A percentile compares a stretch with the other conserved stretches of the same genome.
Evolutionary conservation across 2,888 invertebrate genomes (phyloP).

Genomic region (Agrotis ipsilon): DNA sequence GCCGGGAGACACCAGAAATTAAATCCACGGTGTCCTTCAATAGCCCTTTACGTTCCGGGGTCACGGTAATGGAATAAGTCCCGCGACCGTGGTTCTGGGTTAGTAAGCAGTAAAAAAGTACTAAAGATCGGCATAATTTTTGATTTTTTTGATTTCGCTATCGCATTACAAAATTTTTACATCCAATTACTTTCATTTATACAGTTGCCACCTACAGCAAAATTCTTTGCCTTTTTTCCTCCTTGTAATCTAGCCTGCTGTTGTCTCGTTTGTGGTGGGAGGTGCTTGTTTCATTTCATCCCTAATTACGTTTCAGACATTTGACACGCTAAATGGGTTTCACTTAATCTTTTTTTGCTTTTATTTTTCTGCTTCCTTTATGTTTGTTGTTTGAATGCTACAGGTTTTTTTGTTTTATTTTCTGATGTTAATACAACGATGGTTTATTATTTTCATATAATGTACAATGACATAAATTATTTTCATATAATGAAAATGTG

Average conservation of each 20-base stretch:
- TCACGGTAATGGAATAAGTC: too few relatives aligned
- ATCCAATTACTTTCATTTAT: conserved; percentile 9
- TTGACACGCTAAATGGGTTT: conserved; percentile 37
- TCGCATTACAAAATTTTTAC: not conserved
- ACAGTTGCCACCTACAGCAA: not conserved
- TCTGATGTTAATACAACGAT: not conserved
- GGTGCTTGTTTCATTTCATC: conserved; percentile 36
- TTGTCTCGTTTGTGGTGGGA: conserved; percentile 31
- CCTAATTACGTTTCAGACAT: conserved; percentile 49
- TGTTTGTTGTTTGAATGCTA: not conserved
- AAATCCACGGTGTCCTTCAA: too few relatives aligned
- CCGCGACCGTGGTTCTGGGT: too few relatives aligned
- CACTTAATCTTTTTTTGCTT: not conserved
- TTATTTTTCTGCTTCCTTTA: not conserved
- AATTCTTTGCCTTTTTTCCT: conserved; percentile 14
- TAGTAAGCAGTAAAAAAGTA: too few relatives aligned
- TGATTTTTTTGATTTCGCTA: too few relatives aligned
- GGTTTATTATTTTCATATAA: too few relatives aligned
- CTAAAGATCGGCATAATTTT: too few relatives aligned
- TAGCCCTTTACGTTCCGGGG: too few relatives aligned
- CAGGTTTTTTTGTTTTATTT: not conserved
- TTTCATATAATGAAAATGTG: too few relatives aligned
- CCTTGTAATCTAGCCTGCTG: conserved; percentile 22
- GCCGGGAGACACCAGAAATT: too few relatives aligned
- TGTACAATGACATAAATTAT: too few relatives aligned